Percentiles rank a stretch among this genome's conserved stretches.
Evolutionary conservation across 2,113 vertebrate genomes (phyloP).

Genomic region (Chaenocephalus aceratus): DNA sequence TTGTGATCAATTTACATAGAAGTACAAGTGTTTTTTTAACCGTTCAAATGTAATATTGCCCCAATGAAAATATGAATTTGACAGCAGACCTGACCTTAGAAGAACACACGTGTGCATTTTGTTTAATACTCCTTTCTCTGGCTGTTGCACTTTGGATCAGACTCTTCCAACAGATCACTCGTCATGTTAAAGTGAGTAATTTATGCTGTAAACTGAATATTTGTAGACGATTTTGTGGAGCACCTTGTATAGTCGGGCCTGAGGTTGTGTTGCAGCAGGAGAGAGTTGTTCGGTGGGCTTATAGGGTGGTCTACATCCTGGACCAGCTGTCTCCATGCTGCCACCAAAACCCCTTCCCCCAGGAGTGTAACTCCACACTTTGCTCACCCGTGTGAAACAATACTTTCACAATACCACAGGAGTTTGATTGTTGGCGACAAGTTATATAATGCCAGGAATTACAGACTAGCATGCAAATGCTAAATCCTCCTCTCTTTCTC

Average conservation of each 20-base stretch:
- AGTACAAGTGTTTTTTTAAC: background rate
- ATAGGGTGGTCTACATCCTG: slow-evolving; percentile 62
- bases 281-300: slow-evolving; percentile 25
- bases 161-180: background rate
- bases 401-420: slow-evolving; percentile 78
- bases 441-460: slow-evolving; percentile 85
- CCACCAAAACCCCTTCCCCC: slow-evolving; percentile 27
- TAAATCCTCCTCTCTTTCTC: slow-evolving; percentile 83
- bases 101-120: background rate
- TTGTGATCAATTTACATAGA: background rate
- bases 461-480: slow-evolving; percentile 83
- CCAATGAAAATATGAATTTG: background rate
- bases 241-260: slow-evolving; percentile 18
- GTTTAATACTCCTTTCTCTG: background rate
- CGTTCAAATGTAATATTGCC: background rate
- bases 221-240: slow-evolving; percentile 29
- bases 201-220: slow-evolving; percentile 23
- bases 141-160: background rate
- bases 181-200: slow-evolving; percentile 15
- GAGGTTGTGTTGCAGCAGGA: slow-evolving; percentile 11
- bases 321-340: slow-evolving; percentile 32
- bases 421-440: slow-evolving; percentile 81
- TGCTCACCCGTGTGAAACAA: slow-evolving; percentile 82
- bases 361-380: slow-evolving; percentile 66
- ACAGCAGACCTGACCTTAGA: background rate